Percentiles rank a stretch among this genome's conserved stretches.
Conservation (phyloP, 2,888 invertebrate species). For the Rhagonycha lutea region DNA sequence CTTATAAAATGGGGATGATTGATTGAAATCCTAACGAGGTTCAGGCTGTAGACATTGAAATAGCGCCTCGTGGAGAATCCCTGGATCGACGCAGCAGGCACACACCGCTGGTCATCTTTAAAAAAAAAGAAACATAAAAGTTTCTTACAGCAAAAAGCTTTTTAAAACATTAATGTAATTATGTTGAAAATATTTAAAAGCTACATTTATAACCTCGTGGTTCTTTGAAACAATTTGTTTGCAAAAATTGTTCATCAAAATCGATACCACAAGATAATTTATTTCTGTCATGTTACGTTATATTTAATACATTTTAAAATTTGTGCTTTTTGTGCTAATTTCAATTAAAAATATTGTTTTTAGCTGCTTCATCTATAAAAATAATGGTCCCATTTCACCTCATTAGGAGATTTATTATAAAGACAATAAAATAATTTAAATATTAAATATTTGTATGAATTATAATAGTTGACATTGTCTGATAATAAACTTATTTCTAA, state of each 20-base stretch:
- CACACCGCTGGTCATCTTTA: constrained; percentile 21
- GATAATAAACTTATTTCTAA: neutral
- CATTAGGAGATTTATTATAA: neutral
- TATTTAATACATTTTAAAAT: neutral
- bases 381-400: neutral
- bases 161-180: neutral
- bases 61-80: constrained; percentile 23
- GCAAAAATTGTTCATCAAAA: neutral
- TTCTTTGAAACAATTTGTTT: neutral
- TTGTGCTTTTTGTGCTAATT: neutral
- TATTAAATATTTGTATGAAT: neutral
- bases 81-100: constrained; percentile 23
- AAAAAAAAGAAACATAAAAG: constrained; percentile 10
- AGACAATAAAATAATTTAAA: neutral
- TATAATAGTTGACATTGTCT: neutral
- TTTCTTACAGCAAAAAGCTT: neutral
- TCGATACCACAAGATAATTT: neutral
- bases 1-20: constrained; percentile 31
- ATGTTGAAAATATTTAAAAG: neutral
- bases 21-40: constrained; percentile 33
- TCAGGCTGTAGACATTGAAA: constrained; percentile 32
- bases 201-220: neutral
- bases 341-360: neutral
- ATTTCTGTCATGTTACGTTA: neutral
- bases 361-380: neutral